Evolutionary conservation across 2,797 vertebrate genomes (phyloP), one percentile per base, ranked within the genome.

Genomic region (Scolopax rusticola): DNA sequence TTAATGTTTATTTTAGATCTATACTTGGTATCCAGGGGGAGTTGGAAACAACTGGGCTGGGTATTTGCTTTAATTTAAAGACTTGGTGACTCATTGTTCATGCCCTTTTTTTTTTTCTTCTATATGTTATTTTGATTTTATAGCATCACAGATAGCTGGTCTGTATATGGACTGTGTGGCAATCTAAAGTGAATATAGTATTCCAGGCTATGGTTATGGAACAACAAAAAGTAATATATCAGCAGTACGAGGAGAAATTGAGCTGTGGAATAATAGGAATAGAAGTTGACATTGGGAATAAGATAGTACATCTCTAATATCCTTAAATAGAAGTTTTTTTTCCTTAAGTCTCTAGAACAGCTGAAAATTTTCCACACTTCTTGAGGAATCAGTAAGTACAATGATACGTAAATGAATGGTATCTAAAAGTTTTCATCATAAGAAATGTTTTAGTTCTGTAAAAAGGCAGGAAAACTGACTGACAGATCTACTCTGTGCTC

Each of bases 371-470:
- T 71, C 45, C 48, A 50, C 5, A 86, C 11, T 24, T 59, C 40
- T 77, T 90, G 38, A 93, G 45, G 56, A 95, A 61, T 91, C 65
- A 75, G 41, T 51, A 68, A 81, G 36, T 74, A 56, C 41, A 94
- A 51, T 87, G 89, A 70, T 43, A 73, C 15, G 36, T 90, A 89
- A 90, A 45, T 91, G 71, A 51, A 50, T 84, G 71, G 77, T 74
- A 81, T 60, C 9, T 92, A 50, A 59, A 41, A 83, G 24, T 83
- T 91, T 95, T 90, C 77, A 79, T 59, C 18, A 20, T 80, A 91
- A 88, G 76, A 84, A 90, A 79, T 75, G 6, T 69, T 92, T 91
- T 83, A 38, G 50, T 94, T 95, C 77, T 89, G 21, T 93, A 40
- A 93, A 96, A 89, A 86, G 64, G 77, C 65, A 82, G 75, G 80